Percentiles rank a stretch among this genome's conserved stretches.
These are phyloP conservation scores for Mylabris phalerata DNA, from an alignment of 1,140 invertebrate genomes.

Conservation along the genomic window DNA sequence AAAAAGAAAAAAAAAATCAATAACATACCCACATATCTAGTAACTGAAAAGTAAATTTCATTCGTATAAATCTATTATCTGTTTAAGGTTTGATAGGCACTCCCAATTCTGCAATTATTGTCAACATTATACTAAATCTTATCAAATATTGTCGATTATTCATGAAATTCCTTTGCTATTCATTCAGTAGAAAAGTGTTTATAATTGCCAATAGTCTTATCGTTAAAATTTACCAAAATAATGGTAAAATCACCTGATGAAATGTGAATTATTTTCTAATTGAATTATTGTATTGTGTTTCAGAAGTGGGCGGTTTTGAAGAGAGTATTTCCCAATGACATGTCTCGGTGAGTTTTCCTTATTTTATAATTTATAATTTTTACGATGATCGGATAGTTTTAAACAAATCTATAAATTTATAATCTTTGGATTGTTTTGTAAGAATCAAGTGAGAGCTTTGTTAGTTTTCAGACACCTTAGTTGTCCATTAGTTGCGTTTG, in stretches of 20 bases:
- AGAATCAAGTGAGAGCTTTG: conserved; percentile 6
- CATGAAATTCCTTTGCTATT: conserved; percentile 1
- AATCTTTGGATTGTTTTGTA: not conserved
- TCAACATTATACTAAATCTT: conserved; percentile 4
- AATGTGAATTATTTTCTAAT: no score
- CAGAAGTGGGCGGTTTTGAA: conserved; percentile 19
- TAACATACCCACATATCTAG: no score
- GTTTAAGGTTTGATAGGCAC: conserved; percentile 9
- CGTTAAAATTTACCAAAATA: no score
- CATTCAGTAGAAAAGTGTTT: conserved; percentile 2
- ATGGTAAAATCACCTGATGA: no score
- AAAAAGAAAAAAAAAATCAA: no score
- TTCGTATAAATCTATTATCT: no score
- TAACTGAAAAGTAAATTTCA: no score
- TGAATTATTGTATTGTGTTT: not conserved
- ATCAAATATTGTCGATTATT: conserved; percentile 9
- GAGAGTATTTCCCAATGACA: conserved; percentile 17
- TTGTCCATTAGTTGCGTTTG: conserved; percentile 5
- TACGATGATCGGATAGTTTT: not conserved
- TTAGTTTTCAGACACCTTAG: conserved; percentile 4
- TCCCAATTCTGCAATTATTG: conserved; percentile 17
- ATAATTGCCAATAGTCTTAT: no score
- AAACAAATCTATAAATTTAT: not conserved
- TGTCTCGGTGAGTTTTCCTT: conserved; percentile 17
- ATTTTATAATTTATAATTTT: not conserved